Evolutionary conservation across 2,888 invertebrate genomes (phyloP).

Genomic region (Cosmopolites sordidus): DNA sequence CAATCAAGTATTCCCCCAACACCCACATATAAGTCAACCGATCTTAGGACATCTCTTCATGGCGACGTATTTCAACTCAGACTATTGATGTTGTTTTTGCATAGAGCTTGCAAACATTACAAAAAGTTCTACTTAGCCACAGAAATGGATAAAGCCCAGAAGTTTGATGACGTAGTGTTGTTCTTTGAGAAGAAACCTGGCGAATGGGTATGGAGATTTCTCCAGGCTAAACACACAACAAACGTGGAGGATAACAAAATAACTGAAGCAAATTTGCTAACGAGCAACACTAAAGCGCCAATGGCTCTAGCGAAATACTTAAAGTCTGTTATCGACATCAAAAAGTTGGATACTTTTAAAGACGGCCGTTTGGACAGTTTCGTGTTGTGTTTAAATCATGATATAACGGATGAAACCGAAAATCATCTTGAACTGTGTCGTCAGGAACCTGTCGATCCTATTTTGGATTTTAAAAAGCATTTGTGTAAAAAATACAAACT

Average conservation of each 20-base stretch:
- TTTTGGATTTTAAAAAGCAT: neutral
- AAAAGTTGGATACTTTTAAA: constrained; percentile 5
- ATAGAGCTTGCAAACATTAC: constrained; percentile 7
- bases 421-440: neutral
- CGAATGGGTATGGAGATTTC: constrained; percentile 7
- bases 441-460: neutral
- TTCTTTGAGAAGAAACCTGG: constrained; percentile 10
- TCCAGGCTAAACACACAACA: constrained; percentile 20
- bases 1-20: neutral
- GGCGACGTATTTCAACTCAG: constrained; percentile 16
- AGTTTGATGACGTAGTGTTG: constrained; percentile 19
- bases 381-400: constrained; percentile 18
- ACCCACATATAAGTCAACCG: constrained; percentile 1
- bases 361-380: constrained; percentile 13
- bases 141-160: constrained; percentile 18
- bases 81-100: constrained; percentile 15
- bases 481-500: neutral
- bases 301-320: constrained; percentile 16
- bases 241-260: constrained; percentile 7
- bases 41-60: constrained; percentile 11
- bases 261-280: constrained; percentile 2
- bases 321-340: constrained; percentile 15
- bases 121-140: constrained; percentile 9
- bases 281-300: neutral
- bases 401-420: neutral